Percentiles rank a stretch among this genome's conserved stretches.
phyloP scores from a whole-genome alignment of 1,140 invertebrate genomes.

The Artemia franciscana region DNA sequence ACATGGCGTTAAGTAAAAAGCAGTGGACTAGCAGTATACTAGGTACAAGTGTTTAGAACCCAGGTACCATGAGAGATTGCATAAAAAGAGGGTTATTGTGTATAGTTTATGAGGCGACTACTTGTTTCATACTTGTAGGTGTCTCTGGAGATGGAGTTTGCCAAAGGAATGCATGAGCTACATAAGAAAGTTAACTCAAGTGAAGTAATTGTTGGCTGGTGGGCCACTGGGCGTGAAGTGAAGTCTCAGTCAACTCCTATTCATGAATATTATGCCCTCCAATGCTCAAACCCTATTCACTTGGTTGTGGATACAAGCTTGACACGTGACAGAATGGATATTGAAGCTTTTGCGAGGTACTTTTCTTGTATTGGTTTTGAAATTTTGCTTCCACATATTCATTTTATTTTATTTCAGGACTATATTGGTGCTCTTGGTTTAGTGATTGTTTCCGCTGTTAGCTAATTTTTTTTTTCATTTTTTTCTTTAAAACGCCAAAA shows the following conservation, averaged over 20 bases:
- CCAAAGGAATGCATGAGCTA: constrained; percentile 77
- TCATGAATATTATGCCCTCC: constrained; percentile 85
- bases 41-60: no score
- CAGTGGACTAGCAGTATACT: no score
- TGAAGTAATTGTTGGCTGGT: constrained; percentile 89
- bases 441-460: no score
- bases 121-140: constrained; percentile 32
- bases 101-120: constrained; percentile 4
- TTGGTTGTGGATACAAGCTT: constrained; percentile 79
- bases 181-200: constrained; percentile 72
- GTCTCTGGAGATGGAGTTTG: constrained; percentile 83
- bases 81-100: not conserved
- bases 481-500: no score
- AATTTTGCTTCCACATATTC: not conserved
- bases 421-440: no score
- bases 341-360: constrained; percentile 63
- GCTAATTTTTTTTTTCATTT: no score
- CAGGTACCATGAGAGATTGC: no score
- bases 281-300: constrained; percentile 80
- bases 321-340: constrained; percentile 48
- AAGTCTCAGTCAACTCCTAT: constrained; percentile 90
- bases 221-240: constrained; percentile 85
- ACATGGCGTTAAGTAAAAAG: not conserved
- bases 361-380: constrained; percentile 7
- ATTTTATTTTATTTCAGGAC: no score